Evolutionary conservation across 2,113 vertebrate genomes (phyloP).

Genomic region (Equus quagga): DNA sequence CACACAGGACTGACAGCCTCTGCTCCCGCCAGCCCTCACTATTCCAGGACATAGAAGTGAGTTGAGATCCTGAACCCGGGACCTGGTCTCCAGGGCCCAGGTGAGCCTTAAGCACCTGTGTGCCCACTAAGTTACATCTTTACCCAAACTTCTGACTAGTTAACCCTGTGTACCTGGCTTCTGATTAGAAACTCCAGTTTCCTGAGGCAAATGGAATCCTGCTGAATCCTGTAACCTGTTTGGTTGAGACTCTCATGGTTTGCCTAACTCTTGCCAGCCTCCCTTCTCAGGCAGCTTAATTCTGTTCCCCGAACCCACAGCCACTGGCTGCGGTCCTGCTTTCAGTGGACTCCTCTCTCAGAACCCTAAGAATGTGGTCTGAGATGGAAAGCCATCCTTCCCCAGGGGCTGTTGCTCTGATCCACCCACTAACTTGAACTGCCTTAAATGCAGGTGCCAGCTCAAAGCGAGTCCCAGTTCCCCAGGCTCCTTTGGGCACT

Average conservation of each 20-base stretch:
- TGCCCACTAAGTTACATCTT: neutral
- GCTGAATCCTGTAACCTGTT: neutral
- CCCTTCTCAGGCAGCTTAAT: too few relatives aligned
- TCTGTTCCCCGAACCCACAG: neutral
- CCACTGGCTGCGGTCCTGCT: too few relatives aligned
- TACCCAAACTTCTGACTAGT: neutral
- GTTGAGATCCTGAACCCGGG: neutral
- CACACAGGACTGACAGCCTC: accelerated
- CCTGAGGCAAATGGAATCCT: neutral
- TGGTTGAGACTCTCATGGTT: neutral
- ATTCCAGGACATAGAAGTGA: accelerated
- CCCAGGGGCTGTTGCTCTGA: accelerated
- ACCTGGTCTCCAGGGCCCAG: neutral
- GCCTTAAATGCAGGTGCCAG: neutral
- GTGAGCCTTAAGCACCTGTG: too few relatives aligned
- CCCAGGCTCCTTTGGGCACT: accelerated
- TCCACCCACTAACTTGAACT: too few relatives aligned
- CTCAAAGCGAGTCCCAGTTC: neutral
- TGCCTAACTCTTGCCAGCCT: neutral
- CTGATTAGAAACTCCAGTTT: neutral
- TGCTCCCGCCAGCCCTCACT: accelerated
- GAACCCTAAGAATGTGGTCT: neutral
- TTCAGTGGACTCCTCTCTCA: neutral
- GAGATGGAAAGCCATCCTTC: accelerated
- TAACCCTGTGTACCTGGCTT: neutral